These are phyloP conservation scores for Drosophila biarmipes DNA, from an alignment of 1,140 invertebrate species.

Conservation along the genomic window DNA sequence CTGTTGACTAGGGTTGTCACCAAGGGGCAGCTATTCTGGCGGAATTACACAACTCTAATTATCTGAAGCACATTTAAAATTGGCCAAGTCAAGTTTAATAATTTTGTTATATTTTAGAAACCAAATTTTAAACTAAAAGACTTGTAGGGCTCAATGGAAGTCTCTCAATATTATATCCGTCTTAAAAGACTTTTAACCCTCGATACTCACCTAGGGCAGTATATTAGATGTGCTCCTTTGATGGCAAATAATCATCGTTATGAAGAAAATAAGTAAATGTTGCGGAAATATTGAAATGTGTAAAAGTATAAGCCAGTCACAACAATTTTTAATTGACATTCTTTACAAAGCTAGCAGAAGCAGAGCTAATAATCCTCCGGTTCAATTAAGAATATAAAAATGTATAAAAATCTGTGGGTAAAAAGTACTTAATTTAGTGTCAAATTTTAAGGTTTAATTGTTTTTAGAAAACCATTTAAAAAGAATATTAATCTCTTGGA, in stretches of 20 bases:
- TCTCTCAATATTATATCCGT: too few relatives aligned
- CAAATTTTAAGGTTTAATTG: too few relatives aligned
- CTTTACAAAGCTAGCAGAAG: neutral
- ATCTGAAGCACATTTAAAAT: neutral
- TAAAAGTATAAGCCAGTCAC: neutral
- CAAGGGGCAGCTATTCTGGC: neutral
- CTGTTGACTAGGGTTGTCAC: neutral
- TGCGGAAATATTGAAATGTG: constrained; percentile 9
- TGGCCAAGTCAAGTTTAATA: too few relatives aligned
- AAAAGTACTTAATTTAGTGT: too few relatives aligned
- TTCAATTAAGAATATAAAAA: too few relatives aligned
- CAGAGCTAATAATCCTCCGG: too few relatives aligned
- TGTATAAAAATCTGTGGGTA: too few relatives aligned
- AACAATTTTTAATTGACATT: constrained; percentile 3
- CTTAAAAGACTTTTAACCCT: neutral
- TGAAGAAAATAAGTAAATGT: neutral
- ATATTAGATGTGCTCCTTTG: neutral
- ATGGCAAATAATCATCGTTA: constrained; percentile 4
- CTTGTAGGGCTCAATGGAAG: too few relatives aligned
- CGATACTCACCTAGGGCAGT: neutral
- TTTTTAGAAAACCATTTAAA: too few relatives aligned
- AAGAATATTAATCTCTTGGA: too few relatives aligned
- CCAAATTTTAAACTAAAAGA: too few relatives aligned
- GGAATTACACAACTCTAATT: neutral
- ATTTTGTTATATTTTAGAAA: too few relatives aligned